Evolutionary conservation across 92 coral and sea anemone genomes (phyloP).

Genomic region (Metridium senile): DNA sequence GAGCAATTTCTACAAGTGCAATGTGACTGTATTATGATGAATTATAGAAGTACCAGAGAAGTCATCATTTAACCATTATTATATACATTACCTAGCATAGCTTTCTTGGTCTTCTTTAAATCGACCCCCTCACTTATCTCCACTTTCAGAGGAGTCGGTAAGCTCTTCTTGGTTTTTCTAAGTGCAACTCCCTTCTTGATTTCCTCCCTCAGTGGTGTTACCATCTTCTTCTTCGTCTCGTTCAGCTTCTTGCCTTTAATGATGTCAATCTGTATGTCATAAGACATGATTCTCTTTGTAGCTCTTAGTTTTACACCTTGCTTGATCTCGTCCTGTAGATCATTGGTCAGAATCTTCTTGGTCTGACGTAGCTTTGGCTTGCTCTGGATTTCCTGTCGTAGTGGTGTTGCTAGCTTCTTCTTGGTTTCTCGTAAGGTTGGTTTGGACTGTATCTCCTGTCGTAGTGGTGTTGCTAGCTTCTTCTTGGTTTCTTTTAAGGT

Average conservation of each 20-base stretch:
- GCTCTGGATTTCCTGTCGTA: constrained; percentile 56
- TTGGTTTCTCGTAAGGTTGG: constrained; percentile 63
- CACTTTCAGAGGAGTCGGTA: constrained; percentile 63
- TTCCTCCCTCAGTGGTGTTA: constrained; percentile 66
- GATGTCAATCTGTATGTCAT: constrained; percentile 61
- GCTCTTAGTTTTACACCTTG: constrained; percentile 48
- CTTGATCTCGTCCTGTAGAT: constrained; percentile 63
- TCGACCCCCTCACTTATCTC: constrained; percentile 54
- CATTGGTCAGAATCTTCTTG: constrained; percentile 52
- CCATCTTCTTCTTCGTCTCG: constrained; percentile 65
- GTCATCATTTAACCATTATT: too few relatives aligned
- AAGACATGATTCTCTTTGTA: constrained; percentile 61
- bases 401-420: constrained; percentile 63
- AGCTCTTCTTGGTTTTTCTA: constrained; percentile 53
- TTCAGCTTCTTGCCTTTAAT: constrained; percentile 54
- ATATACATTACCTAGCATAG: constrained; percentile 19
- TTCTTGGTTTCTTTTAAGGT: constrained; percentile 55
- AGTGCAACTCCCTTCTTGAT: constrained; percentile 62
- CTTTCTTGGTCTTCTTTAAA: constrained; percentile 62
- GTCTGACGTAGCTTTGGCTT: constrained; percentile 62
- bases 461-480: constrained; percentile 71
- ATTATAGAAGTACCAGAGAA: too few relatives aligned
- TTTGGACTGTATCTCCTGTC: constrained; percentile 62
- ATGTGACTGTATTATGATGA: too few relatives aligned
- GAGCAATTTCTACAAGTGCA: too few relatives aligned